Evolutionary conservation across 1,140 invertebrate species (phyloP).

Genomic region (Pissodes strobi): DNA sequence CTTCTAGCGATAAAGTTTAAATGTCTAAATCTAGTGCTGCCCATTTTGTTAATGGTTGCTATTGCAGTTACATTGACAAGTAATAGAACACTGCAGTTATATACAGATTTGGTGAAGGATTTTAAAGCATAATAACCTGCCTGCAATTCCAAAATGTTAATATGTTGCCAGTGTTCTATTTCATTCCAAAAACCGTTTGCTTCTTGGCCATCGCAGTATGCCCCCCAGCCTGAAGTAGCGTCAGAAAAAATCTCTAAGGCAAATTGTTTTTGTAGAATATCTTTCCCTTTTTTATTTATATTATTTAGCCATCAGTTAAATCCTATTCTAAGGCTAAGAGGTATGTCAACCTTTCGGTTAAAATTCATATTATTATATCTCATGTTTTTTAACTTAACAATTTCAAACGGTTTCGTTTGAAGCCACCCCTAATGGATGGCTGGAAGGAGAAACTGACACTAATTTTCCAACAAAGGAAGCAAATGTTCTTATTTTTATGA

Average conservation of each 20-base stretch:
- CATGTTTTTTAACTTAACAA: no score
- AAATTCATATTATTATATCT: no score
- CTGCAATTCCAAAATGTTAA: constrained; percentile 21
- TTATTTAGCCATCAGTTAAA: no score
- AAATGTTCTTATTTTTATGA: no score
- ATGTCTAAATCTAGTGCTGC: constrained; percentile 35
- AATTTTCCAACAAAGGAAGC: no score
- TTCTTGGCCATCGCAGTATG: constrained; percentile 17
- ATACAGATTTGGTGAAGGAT: constrained; percentile 14
- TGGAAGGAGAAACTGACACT: no score
- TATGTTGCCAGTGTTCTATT: constrained; percentile 26
- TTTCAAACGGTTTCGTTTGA: no score
- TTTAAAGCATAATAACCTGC: constrained; percentile 19
- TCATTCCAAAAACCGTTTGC: constrained; percentile 38
- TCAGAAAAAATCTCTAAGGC: constrained; percentile 16
- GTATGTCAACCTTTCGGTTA: neutral
- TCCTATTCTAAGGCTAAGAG: no score
- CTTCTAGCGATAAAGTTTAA: constrained; percentile 35
- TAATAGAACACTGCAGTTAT: constrained; percentile 11
- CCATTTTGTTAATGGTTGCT: constrained; percentile 36
- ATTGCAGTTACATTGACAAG: constrained; percentile 11
- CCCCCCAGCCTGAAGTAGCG: constrained; percentile 18
- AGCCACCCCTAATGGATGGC: no score
- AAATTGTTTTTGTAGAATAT: no score
- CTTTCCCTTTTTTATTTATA: no score